Base-by-base conservation (phyloP, 2,113 vertebrate species). In the Caracal caracal region DNA sequence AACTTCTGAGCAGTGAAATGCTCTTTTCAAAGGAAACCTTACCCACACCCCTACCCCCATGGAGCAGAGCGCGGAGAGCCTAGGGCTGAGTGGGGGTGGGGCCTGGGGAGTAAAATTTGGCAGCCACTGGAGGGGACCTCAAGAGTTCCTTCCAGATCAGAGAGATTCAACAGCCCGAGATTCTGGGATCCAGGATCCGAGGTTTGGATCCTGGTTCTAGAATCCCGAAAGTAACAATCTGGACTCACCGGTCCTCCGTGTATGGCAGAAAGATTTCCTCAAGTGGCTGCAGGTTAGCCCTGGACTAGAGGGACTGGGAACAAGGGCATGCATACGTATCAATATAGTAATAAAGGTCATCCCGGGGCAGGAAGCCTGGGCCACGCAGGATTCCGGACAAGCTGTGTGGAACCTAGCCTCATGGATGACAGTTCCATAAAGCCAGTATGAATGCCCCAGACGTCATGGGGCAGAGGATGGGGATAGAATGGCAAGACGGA, bases 11-110 rank as follows among this genome's bases (percentile, higher is more conserved):
- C 47, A 47, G 17, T n/a, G 33, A 95, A 88, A 83, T 2, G 4
- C 28, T 47, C 35, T 61, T 95, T 79, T 70, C 63, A 88, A 92
- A 95, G 61, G 43, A 89, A 96, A 65, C 28, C 26, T 89, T 63
- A 70, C 73, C 5, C 15, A 35, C 26, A 70, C 1, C 17, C 33
- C 53, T 90, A 73, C 37, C 28, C 61, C 61, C 30, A 9, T 0
- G 9, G 17, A 61, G 24, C 8, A 28, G 59, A 93, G 22, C 33
- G 5, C 68, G 73, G 49, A 47, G 17, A 73, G 10, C 6, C 2
- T 70, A 13, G 37, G 37, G 49, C 40, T 86, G n/a, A 35, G 66
- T 2, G 10, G 35, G 61, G 24, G 11, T 3, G 43, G 17, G 15
- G 35, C 1, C 59, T 89, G 24, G 85, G 78, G 40, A 79, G 61